Evolutionary conservation across 2,888 invertebrate genomes (phyloP).

Genomic region (Chrysina gloriosa): DNA sequence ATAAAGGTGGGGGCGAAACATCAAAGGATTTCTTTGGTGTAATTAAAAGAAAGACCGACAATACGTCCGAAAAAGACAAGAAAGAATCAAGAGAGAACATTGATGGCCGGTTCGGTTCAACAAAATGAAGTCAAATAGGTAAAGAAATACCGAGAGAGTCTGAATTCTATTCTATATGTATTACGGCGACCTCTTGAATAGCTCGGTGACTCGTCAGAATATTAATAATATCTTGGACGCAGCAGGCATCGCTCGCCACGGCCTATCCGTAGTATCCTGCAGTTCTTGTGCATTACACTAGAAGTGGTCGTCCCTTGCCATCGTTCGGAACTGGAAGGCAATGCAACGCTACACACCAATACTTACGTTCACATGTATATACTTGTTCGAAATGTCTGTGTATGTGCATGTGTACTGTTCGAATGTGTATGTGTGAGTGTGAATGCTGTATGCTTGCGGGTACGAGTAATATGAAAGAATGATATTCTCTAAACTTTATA

Average conservation of each 20-base stretch:
- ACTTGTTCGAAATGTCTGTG: constrained; percentile 29
- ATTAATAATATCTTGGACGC: constrained; percentile 58
- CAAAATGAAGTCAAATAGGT: constrained; percentile 42
- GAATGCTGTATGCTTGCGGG: neutral
- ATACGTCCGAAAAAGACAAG: constrained; percentile 8
- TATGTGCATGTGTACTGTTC: constrained; percentile 4
- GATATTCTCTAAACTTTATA: constrained; percentile 43
- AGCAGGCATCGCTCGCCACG: constrained; percentile 58
- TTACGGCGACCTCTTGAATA: constrained; percentile 51
- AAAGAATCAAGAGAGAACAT: constrained; percentile 21
- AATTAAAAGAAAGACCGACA: constrained; percentile 27
- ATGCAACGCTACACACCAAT: constrained; percentile 28
- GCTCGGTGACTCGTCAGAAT: constrained; percentile 61
- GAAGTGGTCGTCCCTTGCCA: constrained; percentile 46
- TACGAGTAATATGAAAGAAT: constrained; percentile 41
- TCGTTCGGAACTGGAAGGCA: constrained; percentile 29
- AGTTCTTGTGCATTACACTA: constrained; percentile 49
- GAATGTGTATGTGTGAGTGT: constrained; percentile 20
- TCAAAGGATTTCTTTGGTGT: constrained; percentile 4
- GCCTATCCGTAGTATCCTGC: constrained; percentile 55
- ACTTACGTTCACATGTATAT: constrained; percentile 30
- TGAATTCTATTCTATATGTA: constrained; percentile 45
- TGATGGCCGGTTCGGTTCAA: constrained; percentile 22
- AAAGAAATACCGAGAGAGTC: constrained; percentile 43
- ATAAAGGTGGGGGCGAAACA: constrained; percentile 6